Conservation (phyloP, 2,113 vertebrate species). For the Garra rufa region DNA sequence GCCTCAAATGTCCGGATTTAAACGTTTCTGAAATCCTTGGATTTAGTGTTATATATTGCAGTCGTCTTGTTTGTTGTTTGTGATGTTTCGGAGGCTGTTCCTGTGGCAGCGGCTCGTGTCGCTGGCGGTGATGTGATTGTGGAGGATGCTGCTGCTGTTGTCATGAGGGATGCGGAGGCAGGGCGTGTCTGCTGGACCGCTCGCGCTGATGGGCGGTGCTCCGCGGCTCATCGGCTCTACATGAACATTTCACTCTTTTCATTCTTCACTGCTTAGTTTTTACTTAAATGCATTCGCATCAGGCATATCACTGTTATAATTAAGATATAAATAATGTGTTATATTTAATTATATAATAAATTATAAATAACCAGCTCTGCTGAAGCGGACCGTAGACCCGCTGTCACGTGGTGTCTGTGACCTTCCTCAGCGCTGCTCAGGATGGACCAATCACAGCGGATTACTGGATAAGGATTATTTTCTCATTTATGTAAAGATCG, state of each 20-base stretch:
- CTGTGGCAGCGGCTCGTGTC: neutral
- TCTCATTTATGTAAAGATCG: neutral
- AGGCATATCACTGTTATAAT: neutral
- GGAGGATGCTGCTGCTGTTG: slow-evolving; percentile 27
- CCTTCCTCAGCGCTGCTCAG: neutral
- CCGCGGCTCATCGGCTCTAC: neutral
- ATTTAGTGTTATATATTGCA: neutral
- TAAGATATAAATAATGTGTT: neutral
- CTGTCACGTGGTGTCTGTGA: neutral
- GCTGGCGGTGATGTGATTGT: neutral
- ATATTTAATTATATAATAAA: too few relatives aligned
- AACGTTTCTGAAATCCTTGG: neutral
- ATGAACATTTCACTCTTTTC: too few relatives aligned
- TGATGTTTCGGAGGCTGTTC: neutral
- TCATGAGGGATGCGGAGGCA: slow-evolving; percentile 35
- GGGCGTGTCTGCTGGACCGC: slow-evolving; percentile 25
- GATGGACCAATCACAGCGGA: neutral
- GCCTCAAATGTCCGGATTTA: neutral
- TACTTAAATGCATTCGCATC: neutral
- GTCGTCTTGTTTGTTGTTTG: neutral
- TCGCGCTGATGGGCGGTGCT: neutral
- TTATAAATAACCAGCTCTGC: neutral
- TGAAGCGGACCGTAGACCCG: neutral
- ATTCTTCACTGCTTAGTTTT: neutral
- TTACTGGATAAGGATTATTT: neutral